These are phyloP conservation scores for Priocnemis perturbator DNA, from an alignment of 2,888 invertebrate genomes.

Conservation along the genomic window DNA sequence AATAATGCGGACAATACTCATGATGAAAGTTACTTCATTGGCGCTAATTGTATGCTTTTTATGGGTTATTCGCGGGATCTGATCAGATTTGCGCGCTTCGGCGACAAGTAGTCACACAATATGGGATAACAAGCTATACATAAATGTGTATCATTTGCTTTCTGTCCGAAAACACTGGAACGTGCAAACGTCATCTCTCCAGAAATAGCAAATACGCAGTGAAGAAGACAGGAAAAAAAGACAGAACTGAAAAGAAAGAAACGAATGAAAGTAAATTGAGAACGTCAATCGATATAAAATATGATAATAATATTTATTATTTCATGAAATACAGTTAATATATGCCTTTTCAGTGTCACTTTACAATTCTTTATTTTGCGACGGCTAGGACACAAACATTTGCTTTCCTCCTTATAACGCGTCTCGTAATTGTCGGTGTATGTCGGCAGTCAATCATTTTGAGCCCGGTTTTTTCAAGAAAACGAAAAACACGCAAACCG, in stretches of 20 bases:
- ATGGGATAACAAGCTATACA: too few relatives aligned
- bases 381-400: constrained; percentile 53
- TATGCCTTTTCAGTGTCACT: constrained; percentile 62
- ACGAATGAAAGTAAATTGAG: constrained; percentile 49
- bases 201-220: constrained; percentile 24
- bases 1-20: constrained; percentile 38
- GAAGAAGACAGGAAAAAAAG: constrained; percentile 1
- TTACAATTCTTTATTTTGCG: constrained; percentile 54
- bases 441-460: constrained; percentile 3
- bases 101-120: too few relatives aligned
- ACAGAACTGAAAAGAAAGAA: constrained; percentile 14
- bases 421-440: constrained; percentile 19
- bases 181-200: constrained; percentile 9
- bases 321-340: constrained; percentile 68
- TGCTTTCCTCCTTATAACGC: constrained; percentile 25
- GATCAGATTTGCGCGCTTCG: too few relatives aligned
- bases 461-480: neutral
- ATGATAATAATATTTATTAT: constrained; percentile 69
- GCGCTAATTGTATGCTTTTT: constrained; percentile 20
- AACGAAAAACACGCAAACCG: constrained; percentile 6
- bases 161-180: constrained; percentile 34
- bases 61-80: too few relatives aligned
- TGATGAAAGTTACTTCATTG: constrained; percentile 47
- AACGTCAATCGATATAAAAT: constrained; percentile 65
- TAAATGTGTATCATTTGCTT: constrained; percentile 42